phyloP scores from a whole-genome alignment of 2,888 invertebrate genomes.

The Sabatieria punctata region DNA sequence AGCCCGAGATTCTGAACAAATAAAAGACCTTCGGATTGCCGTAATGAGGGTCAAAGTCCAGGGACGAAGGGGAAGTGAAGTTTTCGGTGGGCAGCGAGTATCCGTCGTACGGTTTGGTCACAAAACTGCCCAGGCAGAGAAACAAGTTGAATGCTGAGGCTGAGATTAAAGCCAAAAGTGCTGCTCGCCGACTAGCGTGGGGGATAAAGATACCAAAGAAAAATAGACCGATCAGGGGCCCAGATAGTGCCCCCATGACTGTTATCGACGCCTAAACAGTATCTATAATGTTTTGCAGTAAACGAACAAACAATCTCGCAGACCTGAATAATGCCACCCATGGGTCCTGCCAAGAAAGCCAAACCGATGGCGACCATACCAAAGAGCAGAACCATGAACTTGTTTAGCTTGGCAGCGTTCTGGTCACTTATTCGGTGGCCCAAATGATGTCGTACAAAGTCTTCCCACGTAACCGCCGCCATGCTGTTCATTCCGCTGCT shows the following conservation, averaged over 20 bases:
- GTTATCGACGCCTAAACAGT: background rate
- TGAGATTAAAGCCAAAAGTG: background rate
- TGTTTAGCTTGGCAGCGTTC: slow-evolving; percentile 2
- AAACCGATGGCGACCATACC: slow-evolving; percentile 8
- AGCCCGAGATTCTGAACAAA: no score
- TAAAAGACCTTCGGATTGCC: no score
- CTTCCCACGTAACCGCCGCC: slow-evolving; percentile 9
- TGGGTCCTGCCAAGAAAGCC: slow-evolving; percentile 8
- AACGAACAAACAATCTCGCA: background rate
- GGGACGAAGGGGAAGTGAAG: background rate
- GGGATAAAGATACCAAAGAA: no score
- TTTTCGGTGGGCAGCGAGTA: background rate
- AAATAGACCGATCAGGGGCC: no score
- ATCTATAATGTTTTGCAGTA: no score
- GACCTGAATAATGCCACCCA: slow-evolving; percentile 9
- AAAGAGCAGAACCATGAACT: slow-evolving; percentile 5
- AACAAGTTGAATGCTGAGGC: background rate
- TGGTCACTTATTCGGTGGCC: background rate
- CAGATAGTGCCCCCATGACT: slow-evolving; percentile 2
- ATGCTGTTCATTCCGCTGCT: no score
- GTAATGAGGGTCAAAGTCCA: background rate
- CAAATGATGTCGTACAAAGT: slow-evolving; percentile 5
- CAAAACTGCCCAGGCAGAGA: background rate
- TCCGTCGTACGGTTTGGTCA: background rate
- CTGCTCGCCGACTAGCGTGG: background rate